Evolutionary conservation across 2,888 invertebrate species (phyloP).

Genomic region (Ophion costatus): DNA sequence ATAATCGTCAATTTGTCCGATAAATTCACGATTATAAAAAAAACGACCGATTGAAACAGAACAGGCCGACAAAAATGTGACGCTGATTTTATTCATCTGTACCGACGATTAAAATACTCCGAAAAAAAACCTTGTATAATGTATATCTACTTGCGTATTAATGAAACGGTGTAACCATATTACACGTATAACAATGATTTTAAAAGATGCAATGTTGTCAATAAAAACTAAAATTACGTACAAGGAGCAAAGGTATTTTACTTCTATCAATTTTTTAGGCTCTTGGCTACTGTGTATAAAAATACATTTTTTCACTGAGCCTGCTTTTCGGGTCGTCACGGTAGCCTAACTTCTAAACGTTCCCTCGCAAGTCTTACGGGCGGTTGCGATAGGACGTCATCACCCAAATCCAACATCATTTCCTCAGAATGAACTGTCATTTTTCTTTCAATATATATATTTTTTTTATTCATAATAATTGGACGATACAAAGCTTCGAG

Average conservation of each 20-base stretch:
- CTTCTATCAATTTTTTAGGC: background rate
- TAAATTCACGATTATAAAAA: slow-evolving; percentile 33
- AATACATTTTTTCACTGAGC: no score
- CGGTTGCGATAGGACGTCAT: no score
- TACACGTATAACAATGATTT: slow-evolving; percentile 79
- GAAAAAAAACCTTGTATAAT: slow-evolving; percentile 77
- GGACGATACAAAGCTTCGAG: slow-evolving; percentile 50
- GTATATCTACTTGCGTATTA: slow-evolving; percentile 77
- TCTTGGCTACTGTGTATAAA: background rate
- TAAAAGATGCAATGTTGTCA: slow-evolving; percentile 82
- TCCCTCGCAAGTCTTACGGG: no score
- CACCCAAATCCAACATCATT: background rate
- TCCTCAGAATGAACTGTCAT: background rate
- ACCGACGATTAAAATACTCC: slow-evolving; percentile 71
- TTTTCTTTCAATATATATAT: slow-evolving; percentile 2
- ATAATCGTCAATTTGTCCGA: slow-evolving; percentile 8
- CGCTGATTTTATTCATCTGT: slow-evolving; percentile 62
- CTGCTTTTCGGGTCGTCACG: no score
- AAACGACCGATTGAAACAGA: slow-evolving; percentile 14
- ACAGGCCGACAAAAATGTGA: slow-evolving; percentile 34
- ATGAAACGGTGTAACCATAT: slow-evolving; percentile 78
- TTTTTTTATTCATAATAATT: slow-evolving; percentile 45
- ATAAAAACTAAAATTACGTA: slow-evolving; percentile 81
- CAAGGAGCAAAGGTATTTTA: slow-evolving; percentile 46
- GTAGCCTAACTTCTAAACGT: no score